Evolutionary conservation across 2,113 vertebrate species (phyloP).

Genomic region (Xiphorhynchus elegans): DNA sequence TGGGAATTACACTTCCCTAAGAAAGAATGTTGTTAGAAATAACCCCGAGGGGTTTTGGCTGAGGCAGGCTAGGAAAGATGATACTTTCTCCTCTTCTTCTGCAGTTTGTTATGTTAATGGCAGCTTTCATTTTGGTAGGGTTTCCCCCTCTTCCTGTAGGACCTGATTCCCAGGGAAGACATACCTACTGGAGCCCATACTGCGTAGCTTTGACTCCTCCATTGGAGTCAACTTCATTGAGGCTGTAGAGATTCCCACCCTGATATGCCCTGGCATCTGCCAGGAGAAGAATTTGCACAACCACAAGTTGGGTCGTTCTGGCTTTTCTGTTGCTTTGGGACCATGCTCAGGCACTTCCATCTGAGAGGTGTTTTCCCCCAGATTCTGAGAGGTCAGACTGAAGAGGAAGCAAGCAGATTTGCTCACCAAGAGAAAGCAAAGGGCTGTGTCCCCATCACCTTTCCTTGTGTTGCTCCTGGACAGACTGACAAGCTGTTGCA

Average conservation of each 20-base stretch:
- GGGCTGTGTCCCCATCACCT: neutral
- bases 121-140: neutral
- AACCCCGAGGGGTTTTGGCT: neutral
- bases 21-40: neutral
- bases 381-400: neutral
- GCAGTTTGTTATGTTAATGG: neutral
- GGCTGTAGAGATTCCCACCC: neutral
- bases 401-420: neutral
- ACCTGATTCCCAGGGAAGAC: neutral
- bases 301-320: neutral
- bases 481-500: neutral
- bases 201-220: neutral
- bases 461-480: neutral
- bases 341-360: neutral
- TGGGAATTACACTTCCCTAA: neutral
- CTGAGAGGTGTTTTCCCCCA: neutral
- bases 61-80: neutral
- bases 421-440: neutral
- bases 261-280: fast-evolving
- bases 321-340: neutral
- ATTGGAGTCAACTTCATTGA: neutral
- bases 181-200: fast-evolving
- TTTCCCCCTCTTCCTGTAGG: neutral
- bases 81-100: neutral
- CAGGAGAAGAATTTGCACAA: neutral